Evolutionary conservation across 2,113 vertebrate species (phyloP), one percentile per base, ranked within the genome.

Genomic region (Chlamydotis undulata): DNA sequence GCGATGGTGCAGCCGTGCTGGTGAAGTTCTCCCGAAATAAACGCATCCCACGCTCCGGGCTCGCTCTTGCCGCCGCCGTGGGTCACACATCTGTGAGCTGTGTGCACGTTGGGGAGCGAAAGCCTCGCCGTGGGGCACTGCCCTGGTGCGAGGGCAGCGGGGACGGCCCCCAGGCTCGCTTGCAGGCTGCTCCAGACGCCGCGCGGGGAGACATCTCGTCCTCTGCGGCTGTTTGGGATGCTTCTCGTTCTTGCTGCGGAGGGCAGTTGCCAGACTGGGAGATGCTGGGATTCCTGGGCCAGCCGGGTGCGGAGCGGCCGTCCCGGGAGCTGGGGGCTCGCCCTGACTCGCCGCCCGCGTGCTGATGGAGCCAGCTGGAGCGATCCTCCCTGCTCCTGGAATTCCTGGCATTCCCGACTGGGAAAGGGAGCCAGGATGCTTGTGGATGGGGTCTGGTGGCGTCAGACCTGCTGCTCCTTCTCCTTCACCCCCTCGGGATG

Each of bases 221-320:
- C 90, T 60, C 26, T 6, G 61, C 56, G 92, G 94, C 98, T 98
- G 98, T 55, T 91, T 87, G 92, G 90, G 96, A 98, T 98, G 95
- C 90, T 89, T 96, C 71, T 95, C 95, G 90, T 97, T 97, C 97
- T 60, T 97, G 97, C 96, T 71, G 87, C 10, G 33, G 25, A 68
- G 93, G 88, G 94, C 97, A 97, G 97, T 97, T 98, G 98, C 97
- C 16, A 57, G 81, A 77, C 86, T 68, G 97, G 92, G 90, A 95
- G 97, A 86, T 76, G 95, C 96, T 98, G 93, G 94, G 95, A 98
- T 98, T 97, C 96, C 95, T 93, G 10, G n/a, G 89, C 79, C 22
- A 67, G 78, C 93, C 35, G 96, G 93, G 74, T 83, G 59, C 5
- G 2, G 6, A 37, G 83, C 69, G 94, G 65, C 90, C 28, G 2